Evolutionary conservation across 2,113 vertebrate genomes (phyloP).

Genomic region (Taurulus bubalis): DNA sequence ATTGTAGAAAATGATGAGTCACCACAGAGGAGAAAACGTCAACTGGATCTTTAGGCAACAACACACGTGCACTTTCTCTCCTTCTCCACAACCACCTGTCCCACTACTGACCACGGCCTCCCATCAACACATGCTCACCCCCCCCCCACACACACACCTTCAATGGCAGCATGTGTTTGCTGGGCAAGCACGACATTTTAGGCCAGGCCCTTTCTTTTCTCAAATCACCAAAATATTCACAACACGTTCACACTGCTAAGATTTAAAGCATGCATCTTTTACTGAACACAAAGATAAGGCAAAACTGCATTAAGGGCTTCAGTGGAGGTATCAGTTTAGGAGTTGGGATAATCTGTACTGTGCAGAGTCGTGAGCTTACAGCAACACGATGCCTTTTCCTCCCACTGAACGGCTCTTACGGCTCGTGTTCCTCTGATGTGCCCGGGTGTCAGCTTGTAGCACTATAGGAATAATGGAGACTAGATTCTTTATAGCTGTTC

Average conservation of each 20-base stretch:
- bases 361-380: neutral
- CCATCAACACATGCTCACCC: conserved; percentile 44
- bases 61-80: neutral
- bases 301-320: neutral
- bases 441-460: neutral
- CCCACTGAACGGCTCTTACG: conserved; percentile 1
- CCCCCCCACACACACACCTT: conserved; percentile 12
- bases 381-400: neutral
- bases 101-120: conserved; percentile 5
- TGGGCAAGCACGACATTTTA: conserved; percentile 27
- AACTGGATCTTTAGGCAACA: neutral
- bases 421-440: neutral
- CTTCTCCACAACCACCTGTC: conserved; percentile 60
- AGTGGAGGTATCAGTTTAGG: neutral
- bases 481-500: neutral
- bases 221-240: conserved; percentile 5
- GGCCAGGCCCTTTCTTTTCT: neutral
- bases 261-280: neutral
- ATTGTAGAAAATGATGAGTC: conserved; percentile 8
- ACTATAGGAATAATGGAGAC: neutral
- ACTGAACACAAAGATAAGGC: neutral
- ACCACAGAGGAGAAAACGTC: neutral
- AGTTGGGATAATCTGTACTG: neutral
- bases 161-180: conserved; percentile 54
- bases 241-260: neutral